Evolutionary conservation across 2,113 vertebrate genomes (phyloP).

Genomic region (Mesoclemmys tuberculata): DNA sequence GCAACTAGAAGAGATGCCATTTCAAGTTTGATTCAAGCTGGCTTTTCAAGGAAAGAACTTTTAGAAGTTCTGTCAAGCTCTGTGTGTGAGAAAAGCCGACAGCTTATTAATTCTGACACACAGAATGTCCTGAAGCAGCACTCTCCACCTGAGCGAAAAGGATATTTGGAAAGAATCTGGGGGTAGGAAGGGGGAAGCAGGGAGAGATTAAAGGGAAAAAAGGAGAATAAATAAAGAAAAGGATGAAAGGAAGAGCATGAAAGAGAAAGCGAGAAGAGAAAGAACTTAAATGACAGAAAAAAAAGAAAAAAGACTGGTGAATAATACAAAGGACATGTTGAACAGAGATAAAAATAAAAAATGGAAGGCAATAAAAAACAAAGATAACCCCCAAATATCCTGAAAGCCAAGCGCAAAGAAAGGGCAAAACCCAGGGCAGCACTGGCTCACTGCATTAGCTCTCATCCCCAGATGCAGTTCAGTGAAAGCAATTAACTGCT

Average conservation of each 20-base stretch:
- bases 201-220: neutral
- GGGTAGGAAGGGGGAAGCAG: too few species aligned
- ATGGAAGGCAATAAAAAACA: neutral
- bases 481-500: slow-evolving; percentile 68
- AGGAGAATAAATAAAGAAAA: neutral
- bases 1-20: neutral
- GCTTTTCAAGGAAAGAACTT: neutral
- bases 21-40: slow-evolving; percentile 1
- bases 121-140: neutral
- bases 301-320: neutral
- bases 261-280: neutral
- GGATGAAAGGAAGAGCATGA: neutral
- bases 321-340: neutral
- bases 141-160: neutral
- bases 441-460: neutral
- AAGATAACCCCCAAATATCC: neutral
- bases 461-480: slow-evolving; percentile 65
- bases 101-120: slow-evolving; percentile 9
- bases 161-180: neutral
- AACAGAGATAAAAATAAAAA: neutral
- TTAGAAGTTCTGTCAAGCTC: neutral
- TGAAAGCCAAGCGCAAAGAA: neutral
- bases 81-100: neutral
- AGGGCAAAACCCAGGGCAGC: neutral
- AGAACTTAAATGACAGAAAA: neutral